phyloP scores from a whole-genome alignment of 1,140 invertebrate genomes.

The Magallana angulata region DNA sequence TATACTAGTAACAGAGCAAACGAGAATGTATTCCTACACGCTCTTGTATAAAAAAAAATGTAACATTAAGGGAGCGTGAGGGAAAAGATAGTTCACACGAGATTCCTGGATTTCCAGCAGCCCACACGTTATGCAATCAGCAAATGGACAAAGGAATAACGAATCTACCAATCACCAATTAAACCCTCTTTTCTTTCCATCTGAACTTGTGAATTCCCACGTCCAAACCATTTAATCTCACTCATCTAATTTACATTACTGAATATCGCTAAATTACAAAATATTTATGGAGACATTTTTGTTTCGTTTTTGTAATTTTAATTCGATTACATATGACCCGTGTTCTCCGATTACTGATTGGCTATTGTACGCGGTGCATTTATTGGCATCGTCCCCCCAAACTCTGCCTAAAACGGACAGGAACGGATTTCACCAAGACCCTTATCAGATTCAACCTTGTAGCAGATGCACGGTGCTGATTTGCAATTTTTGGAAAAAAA shows the following conservation, averaged over 20 bases:
- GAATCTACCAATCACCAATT: background rate
- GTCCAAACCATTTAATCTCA: no score
- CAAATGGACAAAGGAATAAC: background rate
- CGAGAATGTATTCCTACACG: no score
- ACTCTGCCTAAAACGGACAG: background rate
- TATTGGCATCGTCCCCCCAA: background rate
- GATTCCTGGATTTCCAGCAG: background rate
- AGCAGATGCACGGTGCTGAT: background rate
- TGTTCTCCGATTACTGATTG: background rate
- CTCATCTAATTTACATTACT: no score
- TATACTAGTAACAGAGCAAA: no score
- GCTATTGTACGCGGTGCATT: background rate
- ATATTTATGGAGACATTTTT: no score
- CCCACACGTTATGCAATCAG: background rate
- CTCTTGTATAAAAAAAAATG: no score
- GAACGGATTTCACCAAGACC: background rate
- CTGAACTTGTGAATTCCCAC: no score
- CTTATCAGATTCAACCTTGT: background rate
- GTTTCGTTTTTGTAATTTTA: background rate
- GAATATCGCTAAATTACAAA: no score
- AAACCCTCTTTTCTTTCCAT: background rate
- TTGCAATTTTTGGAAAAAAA: background rate
- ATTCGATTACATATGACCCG: background rate
- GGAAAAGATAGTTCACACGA: no score
- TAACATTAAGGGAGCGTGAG: no score